phyloP scores from a whole-genome alignment of 2,113 vertebrate genomes.

The Craseonycteris thonglongyai region DNA sequence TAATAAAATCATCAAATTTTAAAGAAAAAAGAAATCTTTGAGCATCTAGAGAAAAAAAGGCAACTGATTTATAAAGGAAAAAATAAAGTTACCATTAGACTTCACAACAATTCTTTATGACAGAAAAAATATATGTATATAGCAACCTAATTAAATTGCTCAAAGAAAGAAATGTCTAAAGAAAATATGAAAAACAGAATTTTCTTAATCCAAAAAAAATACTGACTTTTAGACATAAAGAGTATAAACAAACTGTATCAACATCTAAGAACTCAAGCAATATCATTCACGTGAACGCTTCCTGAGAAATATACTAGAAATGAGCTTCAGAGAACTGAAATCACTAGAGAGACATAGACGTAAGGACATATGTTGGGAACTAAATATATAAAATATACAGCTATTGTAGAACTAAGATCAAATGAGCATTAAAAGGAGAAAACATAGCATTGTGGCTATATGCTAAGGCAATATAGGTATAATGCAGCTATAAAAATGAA shows the following conservation, averaged over 20 bases:
- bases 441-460: background rate
- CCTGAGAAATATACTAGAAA: slow-evolving; percentile 13
- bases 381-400: background rate
- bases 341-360: background rate
- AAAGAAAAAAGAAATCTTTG: background rate
- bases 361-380: background rate
- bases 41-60: background rate
- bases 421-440: slow-evolving; percentile 4
- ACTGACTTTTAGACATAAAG: slow-evolving; percentile 35
- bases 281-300: background rate
- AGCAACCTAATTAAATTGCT: slow-evolving; percentile 31
- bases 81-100: background rate
- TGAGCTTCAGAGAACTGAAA: background rate
- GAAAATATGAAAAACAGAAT: slow-evolving; percentile 11
- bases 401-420: slow-evolving; percentile 19
- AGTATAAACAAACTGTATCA: slow-evolving; percentile 33
- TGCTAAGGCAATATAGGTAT: background rate
- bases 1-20: background rate
- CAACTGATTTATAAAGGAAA: background rate
- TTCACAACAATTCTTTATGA: background rate
- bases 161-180: slow-evolving; percentile 22
- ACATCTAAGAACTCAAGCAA: slow-evolving; percentile 29
- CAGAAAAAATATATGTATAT: background rate
- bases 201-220: slow-evolving; percentile 11
- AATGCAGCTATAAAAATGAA: slow-evolving; percentile 17